phyloP scores from a whole-genome alignment of 2,888 invertebrate genomes.

The Drosophila stalkeri region DNA sequence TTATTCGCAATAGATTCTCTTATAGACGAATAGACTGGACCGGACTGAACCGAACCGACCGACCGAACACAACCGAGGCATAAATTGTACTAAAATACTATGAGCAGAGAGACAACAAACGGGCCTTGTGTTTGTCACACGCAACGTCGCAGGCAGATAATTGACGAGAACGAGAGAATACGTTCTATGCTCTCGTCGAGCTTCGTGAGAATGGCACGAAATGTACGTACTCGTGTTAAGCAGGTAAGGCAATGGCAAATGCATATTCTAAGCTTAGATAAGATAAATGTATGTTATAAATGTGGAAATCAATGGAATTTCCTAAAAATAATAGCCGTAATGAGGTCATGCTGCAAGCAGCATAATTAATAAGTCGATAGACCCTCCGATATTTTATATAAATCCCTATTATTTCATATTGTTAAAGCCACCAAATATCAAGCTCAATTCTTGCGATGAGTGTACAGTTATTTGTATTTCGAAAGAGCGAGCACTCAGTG shows the following conservation, averaged over 20 bases:
- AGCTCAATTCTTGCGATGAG: background rate
- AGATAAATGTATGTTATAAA: conserved; percentile 9
- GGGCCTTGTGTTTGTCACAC: conserved; percentile 22
- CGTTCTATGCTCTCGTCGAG: conserved; percentile 10
- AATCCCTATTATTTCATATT: background rate
- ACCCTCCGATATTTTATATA: background rate
- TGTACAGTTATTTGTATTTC: background rate
- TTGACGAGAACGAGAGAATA: conserved; percentile 9
- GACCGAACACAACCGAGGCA: conserved; percentile 41
- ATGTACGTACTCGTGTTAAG: conserved; percentile 11
- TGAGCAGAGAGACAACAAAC: conserved; percentile 26
- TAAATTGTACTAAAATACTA: conserved; percentile 38
- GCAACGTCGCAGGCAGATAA: background rate
- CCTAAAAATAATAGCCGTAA: background rate
- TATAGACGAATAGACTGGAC: background rate
- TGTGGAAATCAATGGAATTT: conserved; percentile 12
- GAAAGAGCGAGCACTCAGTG: background rate
- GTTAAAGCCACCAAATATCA: background rate
- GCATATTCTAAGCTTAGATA: conserved; percentile 39
- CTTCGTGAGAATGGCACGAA: conserved; percentile 13
- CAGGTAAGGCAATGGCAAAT: conserved; percentile 17
- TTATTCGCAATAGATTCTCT: conserved; percentile 12
- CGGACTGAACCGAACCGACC: background rate
- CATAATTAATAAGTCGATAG: background rate
- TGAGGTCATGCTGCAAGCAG: background rate